phyloP scores from a whole-genome alignment of 1,140 invertebrate genomes.

The Helicoverpa zea region DNA sequence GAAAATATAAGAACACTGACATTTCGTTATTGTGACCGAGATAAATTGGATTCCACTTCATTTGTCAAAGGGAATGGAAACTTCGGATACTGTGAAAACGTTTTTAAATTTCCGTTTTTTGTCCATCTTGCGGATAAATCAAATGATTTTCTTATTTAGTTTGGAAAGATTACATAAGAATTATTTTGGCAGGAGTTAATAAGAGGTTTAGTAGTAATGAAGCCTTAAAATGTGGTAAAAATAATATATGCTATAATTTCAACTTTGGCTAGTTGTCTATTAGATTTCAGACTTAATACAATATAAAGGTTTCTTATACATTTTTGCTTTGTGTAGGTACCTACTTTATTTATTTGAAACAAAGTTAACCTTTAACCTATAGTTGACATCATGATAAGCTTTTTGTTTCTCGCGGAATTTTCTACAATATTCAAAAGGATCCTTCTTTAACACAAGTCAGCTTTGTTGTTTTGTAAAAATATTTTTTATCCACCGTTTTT shows the following conservation, averaged over 20 bases:
- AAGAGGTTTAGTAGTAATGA: neutral
- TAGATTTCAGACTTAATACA: too few relatives aligned
- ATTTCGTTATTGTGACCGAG: constrained; percentile 8
- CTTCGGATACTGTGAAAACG: constrained; percentile 14
- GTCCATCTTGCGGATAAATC: constrained; percentile 6
- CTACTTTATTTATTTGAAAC: too few relatives aligned
- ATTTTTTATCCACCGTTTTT: constrained; percentile 4
- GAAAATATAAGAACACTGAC: neutral
- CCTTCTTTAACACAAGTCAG: neutral
- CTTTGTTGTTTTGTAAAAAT: neutral
- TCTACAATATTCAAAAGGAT: too few relatives aligned
- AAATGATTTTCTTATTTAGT: constrained; percentile 3
- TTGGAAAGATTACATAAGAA: neutral
- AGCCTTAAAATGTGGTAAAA: neutral
- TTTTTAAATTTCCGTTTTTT: constrained; percentile 22
- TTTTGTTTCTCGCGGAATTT: too few relatives aligned
- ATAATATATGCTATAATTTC: neutral
- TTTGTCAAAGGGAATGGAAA: constrained; percentile 16
- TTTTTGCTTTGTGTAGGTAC: too few relatives aligned
- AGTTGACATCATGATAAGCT: too few relatives aligned
- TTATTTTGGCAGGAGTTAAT: neutral
- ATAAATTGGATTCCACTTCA: constrained; percentile 18
- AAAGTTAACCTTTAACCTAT: too few relatives aligned
- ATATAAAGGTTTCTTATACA: too few relatives aligned
- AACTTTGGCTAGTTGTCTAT: too few relatives aligned